Evolutionary conservation across 2,113 vertebrate genomes (phyloP), one percentile per base, ranked within the genome.

Genomic region (Caloenas nicobarica): DNA sequence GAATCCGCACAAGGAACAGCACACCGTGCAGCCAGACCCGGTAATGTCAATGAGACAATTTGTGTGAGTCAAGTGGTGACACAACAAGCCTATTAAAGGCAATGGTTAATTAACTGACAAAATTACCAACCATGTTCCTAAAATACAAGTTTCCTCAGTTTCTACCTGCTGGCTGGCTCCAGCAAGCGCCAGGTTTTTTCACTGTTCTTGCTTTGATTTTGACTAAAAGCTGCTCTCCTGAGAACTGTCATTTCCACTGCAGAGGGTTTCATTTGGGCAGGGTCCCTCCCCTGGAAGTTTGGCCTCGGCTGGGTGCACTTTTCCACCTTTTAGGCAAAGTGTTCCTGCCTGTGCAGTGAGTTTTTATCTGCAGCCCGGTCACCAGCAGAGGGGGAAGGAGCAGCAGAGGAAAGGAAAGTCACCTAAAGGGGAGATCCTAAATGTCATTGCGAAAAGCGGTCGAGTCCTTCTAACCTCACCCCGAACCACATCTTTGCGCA

Each of bases 331-430:
- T 10, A 10, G 36, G 36, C 61, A 21, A 58, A 40, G 31, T 7
- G 4, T 36, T 80, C n/a, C 65, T 19, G 56, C 28, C 54, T 6
- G 28, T 13, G 40, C 4, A 11, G 6, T 2, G 61, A 44, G 53
- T 13, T 40, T 40, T 34, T 50, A 33, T 62, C 54, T 44, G 2
- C 50, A 56, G 38, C n/a, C 7, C 42, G 5, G 23, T 4, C 89
- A 28, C 91, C 94, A 53, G 91, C 77, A 89, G 83, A 89, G 90
- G 81, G 90, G 71, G 93, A 93, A 93, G 86, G 62, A 86, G 93
- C 60, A 69, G 69, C 69, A 66, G 56, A 40, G 40, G 31, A 68
- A 48, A 83, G 16, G 79, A n/a, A n/a, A 82, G 38, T 65, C 21
- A 13, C 23, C 46, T 5, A 46, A 51, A 31, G 53, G 11, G 42